These are phyloP conservation scores for Cottoperca gobio DNA, from an alignment of 2,797 vertebrate genomes.

Conservation along the genomic window DNA sequence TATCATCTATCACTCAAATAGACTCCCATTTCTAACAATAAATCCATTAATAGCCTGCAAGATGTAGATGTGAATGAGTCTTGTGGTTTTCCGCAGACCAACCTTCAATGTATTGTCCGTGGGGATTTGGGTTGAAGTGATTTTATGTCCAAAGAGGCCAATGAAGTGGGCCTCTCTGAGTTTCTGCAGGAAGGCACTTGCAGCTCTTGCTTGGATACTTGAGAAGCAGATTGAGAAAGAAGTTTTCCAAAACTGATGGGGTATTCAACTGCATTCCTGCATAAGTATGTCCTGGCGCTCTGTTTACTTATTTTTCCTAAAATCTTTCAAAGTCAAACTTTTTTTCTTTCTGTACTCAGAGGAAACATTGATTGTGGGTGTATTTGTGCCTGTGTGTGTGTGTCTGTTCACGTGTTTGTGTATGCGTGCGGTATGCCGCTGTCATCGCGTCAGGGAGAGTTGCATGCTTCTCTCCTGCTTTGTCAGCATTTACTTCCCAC, in stretches of 20 bases:
- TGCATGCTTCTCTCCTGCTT: conserved; percentile 10
- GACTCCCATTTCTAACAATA: conserved; percentile 7
- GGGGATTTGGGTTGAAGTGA: conserved; percentile 4
- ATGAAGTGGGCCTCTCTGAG: background rate
- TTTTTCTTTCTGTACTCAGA: conserved; percentile 36
- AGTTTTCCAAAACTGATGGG: conserved; percentile 39
- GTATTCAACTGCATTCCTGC: conserved; percentile 28
- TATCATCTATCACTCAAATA: background rate
- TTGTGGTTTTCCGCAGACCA: conserved; percentile 6
- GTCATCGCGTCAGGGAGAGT: conserved; percentile 29
- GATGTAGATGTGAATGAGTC: background rate
- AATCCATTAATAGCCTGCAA: conserved; percentile 3
- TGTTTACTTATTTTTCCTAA: conserved; percentile 57
- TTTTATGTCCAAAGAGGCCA: background rate
- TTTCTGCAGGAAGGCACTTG: background rate
- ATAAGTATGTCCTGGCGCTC: conserved; percentile 29
- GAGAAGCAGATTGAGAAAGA: conserved; percentile 26
- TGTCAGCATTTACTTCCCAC: conserved; percentile 39
- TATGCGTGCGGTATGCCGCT: conserved; percentile 15
- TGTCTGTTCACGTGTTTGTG: conserved; percentile 4
- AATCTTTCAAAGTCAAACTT: conserved; percentile 30
- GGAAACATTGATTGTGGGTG: conserved; percentile 4
- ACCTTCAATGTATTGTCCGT: background rate
- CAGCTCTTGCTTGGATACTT: background rate
- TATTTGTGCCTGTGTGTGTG: background rate